Evolutionary conservation across 2,113 vertebrate genomes (phyloP).

Genomic region (Crotalus helleri): DNA sequence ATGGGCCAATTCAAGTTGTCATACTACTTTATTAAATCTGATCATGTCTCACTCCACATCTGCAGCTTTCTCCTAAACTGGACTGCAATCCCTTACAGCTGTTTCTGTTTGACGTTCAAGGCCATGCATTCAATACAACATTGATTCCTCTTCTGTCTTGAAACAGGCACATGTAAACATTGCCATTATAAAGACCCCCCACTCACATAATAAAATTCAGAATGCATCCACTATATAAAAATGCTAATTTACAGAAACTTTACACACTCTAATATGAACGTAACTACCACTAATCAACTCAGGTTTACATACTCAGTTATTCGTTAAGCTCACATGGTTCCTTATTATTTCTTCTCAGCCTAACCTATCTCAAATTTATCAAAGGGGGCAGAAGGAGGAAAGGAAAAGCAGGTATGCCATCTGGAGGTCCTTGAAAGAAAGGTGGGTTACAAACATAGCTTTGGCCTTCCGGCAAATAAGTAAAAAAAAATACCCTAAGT

Average conservation of each 20-base stretch:
- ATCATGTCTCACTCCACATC: not conserved
- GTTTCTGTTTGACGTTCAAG: constrained; percentile 13
- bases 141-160: not conserved
- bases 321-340: not conserved
- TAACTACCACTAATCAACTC: not conserved
- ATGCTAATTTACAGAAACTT: not conserved
- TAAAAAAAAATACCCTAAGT: not conserved
- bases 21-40: not conserved
- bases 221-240: not conserved
- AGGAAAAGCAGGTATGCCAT: not conserved
- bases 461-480: not conserved
- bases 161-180: not conserved
- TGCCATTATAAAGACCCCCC: not conserved
- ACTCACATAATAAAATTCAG: not conserved
- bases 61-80: not conserved
- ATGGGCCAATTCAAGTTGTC: not conserved
- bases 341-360: not conserved
- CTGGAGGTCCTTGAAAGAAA: not conserved
- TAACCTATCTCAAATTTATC: not conserved
- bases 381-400: not conserved
- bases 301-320: too few species aligned
- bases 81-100: constrained; percentile 4
- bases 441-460: not conserved
- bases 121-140: constrained; percentile 14
- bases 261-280: not conserved